phyloP scores from a whole-genome alignment of 2,888 invertebrate genomes.

The Aspidiotus rigidus region DNA sequence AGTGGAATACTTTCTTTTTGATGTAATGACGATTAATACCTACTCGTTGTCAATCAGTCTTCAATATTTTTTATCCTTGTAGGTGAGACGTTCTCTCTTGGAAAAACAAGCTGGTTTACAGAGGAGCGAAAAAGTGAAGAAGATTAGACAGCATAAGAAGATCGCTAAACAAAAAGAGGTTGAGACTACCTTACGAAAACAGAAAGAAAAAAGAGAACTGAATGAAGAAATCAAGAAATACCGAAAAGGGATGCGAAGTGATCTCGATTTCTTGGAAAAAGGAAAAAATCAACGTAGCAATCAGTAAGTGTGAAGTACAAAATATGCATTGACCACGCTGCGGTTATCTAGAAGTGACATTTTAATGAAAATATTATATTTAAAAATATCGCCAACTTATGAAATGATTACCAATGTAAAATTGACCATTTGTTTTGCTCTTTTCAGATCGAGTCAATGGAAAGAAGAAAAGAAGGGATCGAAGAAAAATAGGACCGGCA shows the following conservation, averaged over 20 bases:
- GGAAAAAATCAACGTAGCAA: no score
- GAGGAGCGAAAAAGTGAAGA: slow-evolving; percentile 78
- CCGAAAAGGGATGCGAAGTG: slow-evolving; percentile 69
- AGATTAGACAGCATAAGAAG: slow-evolving; percentile 82
- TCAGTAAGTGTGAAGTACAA: no score
- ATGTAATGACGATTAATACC: neutral
- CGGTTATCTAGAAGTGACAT: no score
- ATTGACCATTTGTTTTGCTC: no score
- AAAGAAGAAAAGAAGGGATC: no score
- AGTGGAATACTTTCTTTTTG: neutral
- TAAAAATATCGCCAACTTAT: slow-evolving; percentile 28
- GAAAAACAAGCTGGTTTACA: slow-evolving; percentile 77
- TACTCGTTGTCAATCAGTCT: neutral
- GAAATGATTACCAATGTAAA: no score
- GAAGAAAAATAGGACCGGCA: no score
- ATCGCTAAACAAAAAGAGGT: slow-evolving; percentile 82
- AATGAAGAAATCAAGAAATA: slow-evolving; percentile 88
- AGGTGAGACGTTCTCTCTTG: slow-evolving; percentile 68
- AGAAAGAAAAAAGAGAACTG: slow-evolving; percentile 84
- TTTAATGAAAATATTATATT: neutral
- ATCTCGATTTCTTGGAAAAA: slow-evolving; percentile 71
- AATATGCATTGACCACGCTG: no score
- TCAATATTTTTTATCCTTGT: slow-evolving; percentile 3
- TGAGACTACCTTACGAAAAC: slow-evolving; percentile 73
- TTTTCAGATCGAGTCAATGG: no score